phyloP scores from a whole-genome alignment of 1,140 invertebrate genomes.

The Chironomus striatipennis region DNA sequence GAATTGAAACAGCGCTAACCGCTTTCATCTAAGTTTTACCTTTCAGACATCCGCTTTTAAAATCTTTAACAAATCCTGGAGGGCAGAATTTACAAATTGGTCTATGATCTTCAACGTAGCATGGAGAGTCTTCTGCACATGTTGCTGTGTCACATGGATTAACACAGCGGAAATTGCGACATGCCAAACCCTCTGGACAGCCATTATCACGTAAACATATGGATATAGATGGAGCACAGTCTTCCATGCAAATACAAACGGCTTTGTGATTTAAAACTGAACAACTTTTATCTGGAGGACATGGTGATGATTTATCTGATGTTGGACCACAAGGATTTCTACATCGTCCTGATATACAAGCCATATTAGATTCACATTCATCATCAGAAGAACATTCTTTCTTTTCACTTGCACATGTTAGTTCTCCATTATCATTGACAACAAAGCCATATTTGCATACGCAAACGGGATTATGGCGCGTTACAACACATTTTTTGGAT shows the following conservation, averaged over 20 bases:
- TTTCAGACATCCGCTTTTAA: slow-evolving; percentile 88
- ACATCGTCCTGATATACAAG: slow-evolving; percentile 72
- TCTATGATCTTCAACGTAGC: slow-evolving; percentile 86
- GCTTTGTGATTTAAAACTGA: slow-evolving; percentile 76
- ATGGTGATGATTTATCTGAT: slow-evolving; percentile 48
- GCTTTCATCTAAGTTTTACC: slow-evolving; percentile 51
- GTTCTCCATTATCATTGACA: slow-evolving; percentile 72
- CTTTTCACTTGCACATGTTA: slow-evolving; percentile 70
- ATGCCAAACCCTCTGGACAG: slow-evolving; percentile 73
- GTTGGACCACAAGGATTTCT: slow-evolving; percentile 70
- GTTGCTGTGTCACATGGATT: slow-evolving; percentile 74
- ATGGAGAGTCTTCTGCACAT: slow-evolving; percentile 73
- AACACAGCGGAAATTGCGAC: slow-evolving; percentile 80
- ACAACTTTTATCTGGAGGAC: slow-evolving; percentile 71
- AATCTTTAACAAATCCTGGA: slow-evolving; percentile 76
- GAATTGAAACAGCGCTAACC: slow-evolving; percentile 33
- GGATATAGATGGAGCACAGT: slow-evolving; percentile 74
- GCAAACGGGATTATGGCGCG: slow-evolving; percentile 73
- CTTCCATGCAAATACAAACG: slow-evolving; percentile 75
- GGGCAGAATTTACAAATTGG: slow-evolving; percentile 91
- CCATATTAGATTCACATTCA: slow-evolving; percentile 76
- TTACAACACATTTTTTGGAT: slow-evolving; percentile 81
- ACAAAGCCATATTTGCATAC: slow-evolving; percentile 82
- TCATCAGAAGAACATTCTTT: slow-evolving; percentile 68
- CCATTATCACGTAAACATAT: slow-evolving; percentile 83